Evolutionary conservation across 2,797 vertebrate species (phyloP).

Genomic region (Sebastes hopkinsi): DNA sequence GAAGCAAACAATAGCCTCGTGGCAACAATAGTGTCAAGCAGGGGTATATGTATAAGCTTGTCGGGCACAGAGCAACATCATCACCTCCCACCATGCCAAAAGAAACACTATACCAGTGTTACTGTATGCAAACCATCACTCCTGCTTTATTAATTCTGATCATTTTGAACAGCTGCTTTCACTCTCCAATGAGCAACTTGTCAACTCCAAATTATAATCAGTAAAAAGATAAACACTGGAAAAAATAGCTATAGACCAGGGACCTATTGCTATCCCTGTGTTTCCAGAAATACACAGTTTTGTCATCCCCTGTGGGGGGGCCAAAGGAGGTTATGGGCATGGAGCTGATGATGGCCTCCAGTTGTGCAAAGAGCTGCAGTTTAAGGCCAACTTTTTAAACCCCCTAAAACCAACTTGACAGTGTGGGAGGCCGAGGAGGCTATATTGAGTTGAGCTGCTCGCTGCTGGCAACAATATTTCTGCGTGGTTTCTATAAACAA

Average conservation of each 20-base stretch:
- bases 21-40: background rate
- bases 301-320: slow-evolving; percentile 46
- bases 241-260: background rate
- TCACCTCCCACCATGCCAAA: background rate
- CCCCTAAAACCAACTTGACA: slow-evolving; percentile 54
- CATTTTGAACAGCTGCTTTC: slow-evolving; percentile 32
- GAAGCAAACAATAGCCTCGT: background rate
- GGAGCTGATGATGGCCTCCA: slow-evolving; percentile 26
- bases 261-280: slow-evolving; percentile 23
- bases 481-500: slow-evolving; percentile 78
- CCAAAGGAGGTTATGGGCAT: slow-evolving; percentile 22
- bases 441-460: slow-evolving; percentile 66
- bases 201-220: slow-evolving; percentile 27
- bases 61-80: background rate
- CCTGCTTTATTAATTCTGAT: slow-evolving; percentile 4
- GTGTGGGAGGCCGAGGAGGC: slow-evolving; percentile 27
- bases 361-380: slow-evolving; percentile 49
- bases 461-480: slow-evolving; percentile 59
- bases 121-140: background rate
- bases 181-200: background rate
- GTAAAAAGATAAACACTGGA: slow-evolving; percentile 28
- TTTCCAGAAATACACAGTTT: slow-evolving; percentile 57
- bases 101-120: slow-evolving; percentile 1
- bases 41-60: background rate
- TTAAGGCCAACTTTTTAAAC: slow-evolving; percentile 54